A percentile compares a stretch with the other conserved stretches of the same genome.
Evolutionary conservation across 2,888 invertebrate species (phyloP).

Genomic region (Synergus japonicus): DNA sequence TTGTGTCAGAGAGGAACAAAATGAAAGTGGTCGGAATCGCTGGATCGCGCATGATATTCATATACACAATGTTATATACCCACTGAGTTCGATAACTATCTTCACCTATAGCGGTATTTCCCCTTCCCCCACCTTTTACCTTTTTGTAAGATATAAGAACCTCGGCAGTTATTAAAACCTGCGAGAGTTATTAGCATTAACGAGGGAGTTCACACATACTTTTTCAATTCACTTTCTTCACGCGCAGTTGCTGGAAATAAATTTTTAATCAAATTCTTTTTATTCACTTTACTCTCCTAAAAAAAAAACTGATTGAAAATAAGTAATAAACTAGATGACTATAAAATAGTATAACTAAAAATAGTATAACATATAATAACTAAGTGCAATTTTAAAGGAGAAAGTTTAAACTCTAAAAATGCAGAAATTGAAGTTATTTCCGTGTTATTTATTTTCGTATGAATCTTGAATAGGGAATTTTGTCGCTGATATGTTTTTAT

Average conservation of each 20-base stretch:
- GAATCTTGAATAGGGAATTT: not conserved
- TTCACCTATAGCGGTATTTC: not conserved
- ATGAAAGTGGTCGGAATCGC: conserved; percentile 68
- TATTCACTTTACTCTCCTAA: not conserved
- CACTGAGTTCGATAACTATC: conserved; percentile 34
- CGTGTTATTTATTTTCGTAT: too few species aligned
- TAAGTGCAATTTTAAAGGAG: not conserved
- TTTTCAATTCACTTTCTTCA: not conserved
- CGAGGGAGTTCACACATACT: not conserved
- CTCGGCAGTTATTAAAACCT: too few species aligned
- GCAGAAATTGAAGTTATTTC: conserved; percentile 1
- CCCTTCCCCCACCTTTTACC: not conserved
- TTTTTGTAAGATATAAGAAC: too few species aligned
- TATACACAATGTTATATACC: conserved; percentile 30
- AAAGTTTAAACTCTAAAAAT: conserved; percentile 17
- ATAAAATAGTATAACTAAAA: too few species aligned
- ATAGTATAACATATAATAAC: too few species aligned
- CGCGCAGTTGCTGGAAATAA: not conserved
- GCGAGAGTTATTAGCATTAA: too few species aligned
- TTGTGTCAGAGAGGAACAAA: conserved; percentile 73
- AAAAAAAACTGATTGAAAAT: not conserved
- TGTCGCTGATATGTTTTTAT: not conserved
- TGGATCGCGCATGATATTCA: conserved; percentile 43
- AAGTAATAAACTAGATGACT: too few species aligned
- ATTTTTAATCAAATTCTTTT: not conserved